Conservation (phyloP, 1,140 invertebrate species). For the Zaprionus ornatus region DNA sequence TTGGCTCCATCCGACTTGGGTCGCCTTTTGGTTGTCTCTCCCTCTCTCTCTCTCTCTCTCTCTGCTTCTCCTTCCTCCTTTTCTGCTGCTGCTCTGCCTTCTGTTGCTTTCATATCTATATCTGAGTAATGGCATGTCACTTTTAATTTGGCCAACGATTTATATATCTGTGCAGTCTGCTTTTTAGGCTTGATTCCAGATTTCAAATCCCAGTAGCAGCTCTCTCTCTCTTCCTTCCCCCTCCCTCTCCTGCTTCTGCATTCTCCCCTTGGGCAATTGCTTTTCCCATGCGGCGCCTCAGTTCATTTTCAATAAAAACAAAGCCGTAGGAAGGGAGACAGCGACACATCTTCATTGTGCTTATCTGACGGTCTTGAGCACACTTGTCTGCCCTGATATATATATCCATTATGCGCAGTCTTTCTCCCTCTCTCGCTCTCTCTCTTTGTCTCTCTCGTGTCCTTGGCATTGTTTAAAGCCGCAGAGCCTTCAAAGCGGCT, state of each 20-base stretch:
- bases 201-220: neutral
- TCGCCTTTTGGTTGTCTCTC: conserved; percentile 49
- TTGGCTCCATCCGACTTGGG: conserved; percentile 36
- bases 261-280: neutral
- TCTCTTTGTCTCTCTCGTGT: neutral
- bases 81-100: neutral
- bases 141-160: conserved; percentile 76
- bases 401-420: conserved; percentile 31
- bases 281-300: conserved; percentile 27
- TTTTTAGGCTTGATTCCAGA: neutral
- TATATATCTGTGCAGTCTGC: conserved; percentile 47
- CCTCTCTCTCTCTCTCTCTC: neutral
- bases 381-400: conserved; percentile 32
- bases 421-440: neutral
- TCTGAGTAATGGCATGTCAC: conserved; percentile 75
- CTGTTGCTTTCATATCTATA: conserved; percentile 56
- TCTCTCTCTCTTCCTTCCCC: neutral
- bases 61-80: no score
- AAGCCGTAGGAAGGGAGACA: neutral
- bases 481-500: conserved; percentile 8
- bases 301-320: conserved; percentile 65
- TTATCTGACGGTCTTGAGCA: conserved; percentile 56
- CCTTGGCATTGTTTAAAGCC: conserved; percentile 31
- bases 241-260: neutral
- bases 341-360: conserved; percentile 59